Conservation (phyloP, 2,797 vertebrate genomes). For the Squalus acanthias region DNA sequence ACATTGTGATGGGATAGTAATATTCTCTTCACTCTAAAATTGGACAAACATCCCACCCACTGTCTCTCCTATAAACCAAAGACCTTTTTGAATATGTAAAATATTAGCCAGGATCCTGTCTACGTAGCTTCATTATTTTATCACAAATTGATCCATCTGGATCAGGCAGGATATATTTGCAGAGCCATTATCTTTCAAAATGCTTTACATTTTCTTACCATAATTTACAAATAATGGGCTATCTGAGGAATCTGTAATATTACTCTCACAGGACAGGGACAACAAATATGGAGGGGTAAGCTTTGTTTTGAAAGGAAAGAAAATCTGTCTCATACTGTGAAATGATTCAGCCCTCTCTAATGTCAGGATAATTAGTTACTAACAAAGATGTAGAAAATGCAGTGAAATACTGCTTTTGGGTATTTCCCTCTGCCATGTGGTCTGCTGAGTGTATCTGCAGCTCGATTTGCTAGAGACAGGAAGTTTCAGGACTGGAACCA, state of each 20-base stretch:
- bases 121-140: no score
- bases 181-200: neutral
- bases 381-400: neutral
- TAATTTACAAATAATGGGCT: neutral
- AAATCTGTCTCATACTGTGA: neutral
- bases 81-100: no score
- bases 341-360: neutral
- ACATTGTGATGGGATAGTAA: no score
- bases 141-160: no score
- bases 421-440: no score
- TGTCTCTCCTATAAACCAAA: no score
- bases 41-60: no score
- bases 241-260: neutral
- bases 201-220: neutral
- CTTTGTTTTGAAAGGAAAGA: neutral
- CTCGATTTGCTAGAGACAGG: neutral
- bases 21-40: no score
- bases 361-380: neutral
- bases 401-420: neutral
- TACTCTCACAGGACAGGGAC: neutral
- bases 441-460: neutral
- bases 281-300: neutral
- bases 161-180: no score
- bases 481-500: neutral
- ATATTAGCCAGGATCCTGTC: no score